Conservation (phyloP, 1,140 invertebrate genomes). For the Oryctes rhinoceros region DNA sequence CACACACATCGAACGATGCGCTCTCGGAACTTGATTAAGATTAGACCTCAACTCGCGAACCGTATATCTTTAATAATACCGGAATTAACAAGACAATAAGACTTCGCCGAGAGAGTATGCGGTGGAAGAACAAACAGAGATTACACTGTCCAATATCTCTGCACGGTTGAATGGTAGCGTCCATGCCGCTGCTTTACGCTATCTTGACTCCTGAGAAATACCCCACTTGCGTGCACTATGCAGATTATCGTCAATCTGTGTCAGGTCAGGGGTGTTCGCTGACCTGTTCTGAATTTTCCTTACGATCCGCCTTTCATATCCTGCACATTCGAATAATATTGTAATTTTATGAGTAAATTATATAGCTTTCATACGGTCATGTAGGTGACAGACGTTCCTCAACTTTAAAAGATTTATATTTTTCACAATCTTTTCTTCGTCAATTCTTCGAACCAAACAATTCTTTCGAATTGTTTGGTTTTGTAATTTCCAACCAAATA, state of each 20-base stretch:
- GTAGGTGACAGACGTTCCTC: too few relatives aligned
- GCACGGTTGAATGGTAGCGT: conserved; percentile 8
- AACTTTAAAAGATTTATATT: too few relatives aligned
- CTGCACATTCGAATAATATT: neutral
- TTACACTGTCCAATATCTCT: conserved; percentile 26
- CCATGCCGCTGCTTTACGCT: conserved; percentile 1
- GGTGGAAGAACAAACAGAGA: conserved; percentile 12
- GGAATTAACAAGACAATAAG: conserved; percentile 32
- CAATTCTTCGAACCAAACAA: too few relatives aligned
- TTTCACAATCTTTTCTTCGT: too few relatives aligned
- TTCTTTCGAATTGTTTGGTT: too few relatives aligned
- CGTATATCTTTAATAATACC: conserved; percentile 31
- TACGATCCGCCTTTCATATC: neutral
- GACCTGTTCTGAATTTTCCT: neutral
- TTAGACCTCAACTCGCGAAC: neutral
- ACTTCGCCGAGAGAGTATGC: neutral
- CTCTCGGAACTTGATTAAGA: conserved; percentile 14
- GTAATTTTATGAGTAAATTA: neutral
- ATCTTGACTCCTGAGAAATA: conserved; percentile 18
- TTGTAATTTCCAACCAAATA: too few relatives aligned
- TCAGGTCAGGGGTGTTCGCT: conserved; percentile 15
- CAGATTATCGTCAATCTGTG: conserved; percentile 34
- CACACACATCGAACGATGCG: neutral
- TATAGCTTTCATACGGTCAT: too few relatives aligned
- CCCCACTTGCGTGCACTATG: conserved; percentile 7